Evolutionary conservation across 2,888 invertebrate species (phyloP).

Genomic region (Eristalis arbustorum): DNA sequence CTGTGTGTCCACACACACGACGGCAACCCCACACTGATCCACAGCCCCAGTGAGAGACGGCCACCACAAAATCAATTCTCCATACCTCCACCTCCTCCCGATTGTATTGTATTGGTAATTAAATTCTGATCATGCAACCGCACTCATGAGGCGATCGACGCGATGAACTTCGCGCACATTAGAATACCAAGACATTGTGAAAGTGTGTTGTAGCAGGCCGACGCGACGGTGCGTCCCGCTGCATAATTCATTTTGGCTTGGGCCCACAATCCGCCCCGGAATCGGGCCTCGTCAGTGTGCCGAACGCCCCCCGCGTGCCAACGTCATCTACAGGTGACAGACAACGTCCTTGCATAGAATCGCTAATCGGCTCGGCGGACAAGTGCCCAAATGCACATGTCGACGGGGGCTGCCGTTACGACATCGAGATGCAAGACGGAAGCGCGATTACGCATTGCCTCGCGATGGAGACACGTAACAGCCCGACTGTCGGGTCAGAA

Average conservation of each 20-base stretch:
- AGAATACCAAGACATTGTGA: slow-evolving; percentile 66
- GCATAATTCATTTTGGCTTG: slow-evolving; percentile 61
- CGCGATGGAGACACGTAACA: slow-evolving; percentile 23
- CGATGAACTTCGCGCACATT: slow-evolving; percentile 53
- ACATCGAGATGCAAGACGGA: slow-evolving; percentile 37
- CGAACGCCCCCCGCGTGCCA: slow-evolving; percentile 11
- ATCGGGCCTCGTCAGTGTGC: slow-evolving; percentile 15
- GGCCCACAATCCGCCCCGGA: slow-evolving; percentile 37
- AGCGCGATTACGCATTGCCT: slow-evolving; percentile 25
- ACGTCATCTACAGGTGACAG: slow-evolving; percentile 19
- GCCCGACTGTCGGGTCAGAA: slow-evolving; percentile 47
- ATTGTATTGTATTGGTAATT: slow-evolving; percentile 31
- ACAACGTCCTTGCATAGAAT: slow-evolving; percentile 34
- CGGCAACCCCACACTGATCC: slow-evolving; percentile 27
- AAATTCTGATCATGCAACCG: slow-evolving; percentile 66
- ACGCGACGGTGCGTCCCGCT: slow-evolving; percentile 39
- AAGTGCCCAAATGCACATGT: slow-evolving; percentile 19
- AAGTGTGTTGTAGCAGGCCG: slow-evolving; percentile 40
- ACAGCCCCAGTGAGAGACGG: slow-evolving; percentile 31
- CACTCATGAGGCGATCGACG: slow-evolving; percentile 27
- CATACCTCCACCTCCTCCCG: slow-evolving; percentile 35
- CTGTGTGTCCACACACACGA: slow-evolving; percentile 32
- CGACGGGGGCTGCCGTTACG: slow-evolving; percentile 19
- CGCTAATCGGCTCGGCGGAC: slow-evolving; percentile 43
- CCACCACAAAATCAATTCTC: slow-evolving; percentile 51